Evolutionary conservation across 2,888 invertebrate species (phyloP).

Genomic region (Vandiemenella viatica): DNA sequence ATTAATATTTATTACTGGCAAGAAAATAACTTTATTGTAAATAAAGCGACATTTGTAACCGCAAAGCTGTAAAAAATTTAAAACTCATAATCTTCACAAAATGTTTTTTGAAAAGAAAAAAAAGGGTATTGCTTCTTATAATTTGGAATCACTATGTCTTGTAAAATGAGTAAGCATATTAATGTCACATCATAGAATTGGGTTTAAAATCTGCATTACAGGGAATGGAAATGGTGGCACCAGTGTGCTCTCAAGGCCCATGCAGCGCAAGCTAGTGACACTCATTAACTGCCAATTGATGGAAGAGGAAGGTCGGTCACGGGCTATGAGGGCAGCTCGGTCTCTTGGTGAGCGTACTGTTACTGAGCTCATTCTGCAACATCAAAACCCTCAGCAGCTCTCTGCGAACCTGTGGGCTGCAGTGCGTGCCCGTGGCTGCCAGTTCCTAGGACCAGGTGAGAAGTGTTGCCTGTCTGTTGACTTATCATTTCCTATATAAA

Average conservation of each 20-base stretch:
- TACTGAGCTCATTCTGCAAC: conserved; percentile 82
- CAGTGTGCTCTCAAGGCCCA: conserved; percentile 61
- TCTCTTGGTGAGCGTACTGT: conserved; percentile 91
- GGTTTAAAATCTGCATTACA: too few relatives aligned
- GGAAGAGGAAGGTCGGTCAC: conserved; percentile 71
- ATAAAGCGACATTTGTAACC: too few relatives aligned
- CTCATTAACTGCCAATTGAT: conserved; percentile 83
- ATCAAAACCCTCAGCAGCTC: conserved; percentile 91
- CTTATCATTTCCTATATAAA: too few relatives aligned
- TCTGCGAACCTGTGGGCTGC: conserved; percentile 94
- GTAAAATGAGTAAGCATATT: too few relatives aligned
- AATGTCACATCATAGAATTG: too few relatives aligned
- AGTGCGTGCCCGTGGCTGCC: conserved; percentile 89
- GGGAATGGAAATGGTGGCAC: conserved; percentile 25
- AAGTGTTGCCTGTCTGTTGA: neutral
- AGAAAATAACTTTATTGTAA: too few relatives aligned
- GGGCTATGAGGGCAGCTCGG: conserved; percentile 67
- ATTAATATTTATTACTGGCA: too few relatives aligned
- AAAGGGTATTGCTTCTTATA: too few relatives aligned
- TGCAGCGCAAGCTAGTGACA: conserved; percentile 89
- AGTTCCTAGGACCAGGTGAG: conserved; percentile 82
- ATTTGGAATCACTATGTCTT: too few relatives aligned
- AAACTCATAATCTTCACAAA: too few relatives aligned
- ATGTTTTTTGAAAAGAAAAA: too few relatives aligned
- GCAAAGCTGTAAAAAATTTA: too few relatives aligned